Conservation (phyloP, 2,888 invertebrate genomes). For the Bembecia ichneumoniformis region DNA sequence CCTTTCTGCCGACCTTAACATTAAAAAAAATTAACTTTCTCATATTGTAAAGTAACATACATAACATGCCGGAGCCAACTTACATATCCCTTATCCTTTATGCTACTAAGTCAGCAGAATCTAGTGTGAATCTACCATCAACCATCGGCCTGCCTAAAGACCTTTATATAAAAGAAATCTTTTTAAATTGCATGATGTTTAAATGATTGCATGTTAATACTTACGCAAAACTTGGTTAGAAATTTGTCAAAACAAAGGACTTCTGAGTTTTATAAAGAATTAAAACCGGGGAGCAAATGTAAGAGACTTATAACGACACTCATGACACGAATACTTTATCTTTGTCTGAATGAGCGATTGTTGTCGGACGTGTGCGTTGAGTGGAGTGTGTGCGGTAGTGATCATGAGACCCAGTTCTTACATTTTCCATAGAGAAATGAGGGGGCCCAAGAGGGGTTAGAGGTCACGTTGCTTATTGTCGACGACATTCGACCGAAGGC, state of each 20-base stretch:
- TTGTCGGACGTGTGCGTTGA: slow-evolving; percentile 19
- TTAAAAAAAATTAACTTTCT: no score
- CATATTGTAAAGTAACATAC: no score
- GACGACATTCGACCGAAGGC: slow-evolving; percentile 45
- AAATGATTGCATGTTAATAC: no score
- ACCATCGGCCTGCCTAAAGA: no score
- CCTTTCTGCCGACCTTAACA: no score
- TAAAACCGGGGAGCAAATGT: slow-evolving; percentile 1
- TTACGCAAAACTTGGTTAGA: no score
- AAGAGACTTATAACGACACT: slow-evolving; percentile 7
- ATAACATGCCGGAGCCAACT: no score
- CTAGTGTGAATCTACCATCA: no score
- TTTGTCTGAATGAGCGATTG: slow-evolving; percentile 26
- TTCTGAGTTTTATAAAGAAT: background rate
- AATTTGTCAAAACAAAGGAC: background rate
- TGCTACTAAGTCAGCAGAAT: no score
- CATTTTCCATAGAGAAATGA: slow-evolving; percentile 32
- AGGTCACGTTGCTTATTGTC: slow-evolving; percentile 40
- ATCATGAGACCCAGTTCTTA: slow-evolving; percentile 8
- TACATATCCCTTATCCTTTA: no score
- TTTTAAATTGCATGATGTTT: no score
- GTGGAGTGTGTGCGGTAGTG: slow-evolving; percentile 7
- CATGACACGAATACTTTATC: slow-evolving; percentile 21
- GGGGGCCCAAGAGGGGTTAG: slow-evolving; percentile 19
- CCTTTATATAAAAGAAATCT: no score